A percentile compares a stretch with the other conserved stretches of the same genome.
Conservation (phyloP, 2,797 vertebrate genomes). For the Cuniculus paca region DNA sequence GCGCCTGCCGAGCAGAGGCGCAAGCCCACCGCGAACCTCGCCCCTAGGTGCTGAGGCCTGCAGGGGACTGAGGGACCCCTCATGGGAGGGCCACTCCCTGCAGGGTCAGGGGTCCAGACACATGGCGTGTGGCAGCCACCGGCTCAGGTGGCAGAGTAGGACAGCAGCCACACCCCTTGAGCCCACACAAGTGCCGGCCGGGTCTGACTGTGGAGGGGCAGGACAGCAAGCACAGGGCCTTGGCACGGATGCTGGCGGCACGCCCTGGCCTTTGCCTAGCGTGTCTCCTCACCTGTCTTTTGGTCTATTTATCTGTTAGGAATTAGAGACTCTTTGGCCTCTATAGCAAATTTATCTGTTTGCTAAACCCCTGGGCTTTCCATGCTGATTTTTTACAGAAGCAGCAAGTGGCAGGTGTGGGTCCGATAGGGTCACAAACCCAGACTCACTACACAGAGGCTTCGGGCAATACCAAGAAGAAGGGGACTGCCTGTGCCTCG, state of each 20-base stretch:
- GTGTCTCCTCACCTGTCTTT: background rate
- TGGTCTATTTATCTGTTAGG: background rate
- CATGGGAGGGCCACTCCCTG: background rate
- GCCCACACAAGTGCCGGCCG: background rate
- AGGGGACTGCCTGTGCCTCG: background rate
- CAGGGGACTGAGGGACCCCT: background rate
- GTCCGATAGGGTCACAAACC: background rate
- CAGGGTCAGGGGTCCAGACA: background rate
- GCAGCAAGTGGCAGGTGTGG: background rate
- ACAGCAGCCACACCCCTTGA: background rate
- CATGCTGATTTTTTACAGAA: background rate
- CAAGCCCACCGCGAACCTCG: background rate
- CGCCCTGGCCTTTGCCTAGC: background rate
- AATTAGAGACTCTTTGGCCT: background rate
- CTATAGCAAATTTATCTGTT: background rate
- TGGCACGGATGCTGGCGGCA: no score
- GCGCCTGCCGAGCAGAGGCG: no score
- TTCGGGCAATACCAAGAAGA: background rate
- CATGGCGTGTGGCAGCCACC: background rate
- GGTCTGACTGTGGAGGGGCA: background rate
- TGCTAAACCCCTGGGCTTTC: background rate
- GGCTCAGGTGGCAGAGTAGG: background rate
- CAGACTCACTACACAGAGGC: background rate
- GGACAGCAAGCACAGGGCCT: no score
- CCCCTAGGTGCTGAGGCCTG: background rate